Conservation (phyloP, 2,888 invertebrate genomes). For the Synergus gifuensis region DNA sequence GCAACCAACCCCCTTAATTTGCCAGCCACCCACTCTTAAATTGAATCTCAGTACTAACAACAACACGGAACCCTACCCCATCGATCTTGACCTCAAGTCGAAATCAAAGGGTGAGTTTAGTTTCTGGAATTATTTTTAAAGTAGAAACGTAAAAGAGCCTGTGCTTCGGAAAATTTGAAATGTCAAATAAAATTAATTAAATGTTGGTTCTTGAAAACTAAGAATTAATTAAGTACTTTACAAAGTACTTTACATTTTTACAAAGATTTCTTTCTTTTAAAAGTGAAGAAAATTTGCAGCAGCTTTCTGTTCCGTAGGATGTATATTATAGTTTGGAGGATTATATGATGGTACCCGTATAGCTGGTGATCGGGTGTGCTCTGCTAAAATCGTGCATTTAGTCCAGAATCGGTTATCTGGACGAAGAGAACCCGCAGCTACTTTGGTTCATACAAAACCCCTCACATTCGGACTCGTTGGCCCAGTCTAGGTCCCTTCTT, state of each 20-base stretch:
- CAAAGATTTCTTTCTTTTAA: neutral
- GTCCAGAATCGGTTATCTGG: constrained; percentile 70
- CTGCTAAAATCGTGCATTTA: constrained; percentile 68
- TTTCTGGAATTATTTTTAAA: constrained; percentile 18
- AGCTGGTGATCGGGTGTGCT: constrained; percentile 62
- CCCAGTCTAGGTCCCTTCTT: constrained; percentile 46
- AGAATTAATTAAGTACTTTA: neutral
- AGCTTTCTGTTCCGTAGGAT: constrained; percentile 28
- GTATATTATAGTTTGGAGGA: constrained; percentile 67
- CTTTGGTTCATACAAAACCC: constrained; percentile 51
- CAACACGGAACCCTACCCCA: constrained; percentile 65
- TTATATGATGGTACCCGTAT: constrained; percentile 74
- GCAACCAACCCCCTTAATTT: constrained; percentile 64
- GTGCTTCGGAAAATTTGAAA: neutral
- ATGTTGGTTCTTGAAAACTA: neutral
- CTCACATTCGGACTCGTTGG: constrained; percentile 50
- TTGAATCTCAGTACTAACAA: constrained; percentile 55
- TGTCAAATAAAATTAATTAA: neutral
- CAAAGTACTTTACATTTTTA: neutral
- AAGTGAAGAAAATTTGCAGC: neutral
- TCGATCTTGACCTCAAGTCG: constrained; percentile 71
- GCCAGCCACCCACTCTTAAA: constrained; percentile 59
- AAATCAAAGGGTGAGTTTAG: constrained; percentile 64
- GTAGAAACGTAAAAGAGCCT: neutral
- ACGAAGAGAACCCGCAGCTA: constrained; percentile 70